These are phyloP conservation scores for Siphlonurus alternatus DNA, from an alignment of 2,888 invertebrate species.

Conservation along the genomic window DNA sequence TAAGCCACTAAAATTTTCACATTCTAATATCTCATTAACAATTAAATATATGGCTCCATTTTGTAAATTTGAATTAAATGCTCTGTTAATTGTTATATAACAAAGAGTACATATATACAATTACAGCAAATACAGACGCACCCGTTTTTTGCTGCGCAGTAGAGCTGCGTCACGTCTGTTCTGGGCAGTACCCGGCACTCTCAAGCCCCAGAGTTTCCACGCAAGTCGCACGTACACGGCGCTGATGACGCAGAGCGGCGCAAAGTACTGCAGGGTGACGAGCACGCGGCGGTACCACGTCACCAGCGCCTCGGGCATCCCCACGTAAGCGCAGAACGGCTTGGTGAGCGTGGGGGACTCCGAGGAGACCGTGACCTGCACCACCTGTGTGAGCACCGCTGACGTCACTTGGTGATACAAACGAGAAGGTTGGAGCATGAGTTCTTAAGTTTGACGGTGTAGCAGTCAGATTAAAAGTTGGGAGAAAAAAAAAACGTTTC, in stretches of 20 bases:
- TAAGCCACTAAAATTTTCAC: too few species aligned
- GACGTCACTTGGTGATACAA: too few species aligned
- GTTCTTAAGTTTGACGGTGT: too few species aligned
- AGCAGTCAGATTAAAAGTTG: too few species aligned
- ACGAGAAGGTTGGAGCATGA: too few species aligned
- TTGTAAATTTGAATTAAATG: too few species aligned
- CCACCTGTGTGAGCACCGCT: neutral
- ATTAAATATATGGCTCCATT: too few species aligned
- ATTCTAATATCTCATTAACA: too few species aligned
- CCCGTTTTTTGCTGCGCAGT: conserved; percentile 68
- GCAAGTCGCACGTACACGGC: conserved; percentile 74
- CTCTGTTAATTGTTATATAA: too few species aligned
- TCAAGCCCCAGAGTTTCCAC: conserved; percentile 58
- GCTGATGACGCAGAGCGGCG: conserved; percentile 64
- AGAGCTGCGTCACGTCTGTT: conserved; percentile 61
- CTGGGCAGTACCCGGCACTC: conserved; percentile 62
- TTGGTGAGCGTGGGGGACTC: conserved; percentile 12
- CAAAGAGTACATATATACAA: too few species aligned
- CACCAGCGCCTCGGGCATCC: conserved; percentile 17
- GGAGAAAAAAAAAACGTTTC: too few species aligned
- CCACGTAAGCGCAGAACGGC: conserved; percentile 23
- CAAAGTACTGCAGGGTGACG: conserved; percentile 41
- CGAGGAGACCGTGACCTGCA: neutral
- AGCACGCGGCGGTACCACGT: conserved; percentile 18
- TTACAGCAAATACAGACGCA: too few species aligned